Percentiles rank a stretch among this genome's conserved stretches.
Conservation (phyloP, 2,113 vertebrate species). For the Dipodomys spectabilis region DNA sequence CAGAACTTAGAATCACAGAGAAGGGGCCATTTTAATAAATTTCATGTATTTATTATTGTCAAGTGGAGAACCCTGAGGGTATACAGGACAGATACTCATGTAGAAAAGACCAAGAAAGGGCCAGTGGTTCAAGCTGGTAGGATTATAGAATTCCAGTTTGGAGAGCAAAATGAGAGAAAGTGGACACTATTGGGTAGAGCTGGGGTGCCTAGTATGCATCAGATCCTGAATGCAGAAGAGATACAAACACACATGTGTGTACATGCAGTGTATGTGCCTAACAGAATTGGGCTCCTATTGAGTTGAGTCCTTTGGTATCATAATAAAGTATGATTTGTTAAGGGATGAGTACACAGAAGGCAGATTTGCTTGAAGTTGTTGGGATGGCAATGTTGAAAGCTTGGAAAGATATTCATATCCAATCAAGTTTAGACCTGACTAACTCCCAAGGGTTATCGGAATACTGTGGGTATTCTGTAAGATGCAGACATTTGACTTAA, state of each 20-base stretch:
- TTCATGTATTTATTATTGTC: neutral
- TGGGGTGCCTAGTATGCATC: no score
- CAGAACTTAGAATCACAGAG: neutral
- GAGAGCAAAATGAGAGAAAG: neutral
- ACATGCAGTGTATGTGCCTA: no score
- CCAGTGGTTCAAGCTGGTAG: neutral
- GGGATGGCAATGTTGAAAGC: neutral
- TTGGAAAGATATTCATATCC: neutral
- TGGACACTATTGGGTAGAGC: no score
- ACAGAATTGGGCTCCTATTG: neutral
- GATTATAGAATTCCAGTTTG: neutral
- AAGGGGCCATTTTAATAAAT: neutral
- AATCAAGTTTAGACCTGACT: neutral
- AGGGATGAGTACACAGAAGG: neutral
- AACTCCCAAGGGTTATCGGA: neutral
- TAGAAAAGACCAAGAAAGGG: neutral
- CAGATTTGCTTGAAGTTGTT: neutral
- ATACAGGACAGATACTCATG: neutral
- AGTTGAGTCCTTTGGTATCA: neutral
- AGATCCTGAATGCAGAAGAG: neutral
- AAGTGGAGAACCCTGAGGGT: neutral
- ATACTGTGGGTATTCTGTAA: neutral
- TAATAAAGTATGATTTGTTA: neutral
- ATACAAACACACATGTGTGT: no score
- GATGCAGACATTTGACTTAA: neutral